phyloP scores from a whole-genome alignment of 2,888 invertebrate genomes.

The Halictus ligatus region DNA sequence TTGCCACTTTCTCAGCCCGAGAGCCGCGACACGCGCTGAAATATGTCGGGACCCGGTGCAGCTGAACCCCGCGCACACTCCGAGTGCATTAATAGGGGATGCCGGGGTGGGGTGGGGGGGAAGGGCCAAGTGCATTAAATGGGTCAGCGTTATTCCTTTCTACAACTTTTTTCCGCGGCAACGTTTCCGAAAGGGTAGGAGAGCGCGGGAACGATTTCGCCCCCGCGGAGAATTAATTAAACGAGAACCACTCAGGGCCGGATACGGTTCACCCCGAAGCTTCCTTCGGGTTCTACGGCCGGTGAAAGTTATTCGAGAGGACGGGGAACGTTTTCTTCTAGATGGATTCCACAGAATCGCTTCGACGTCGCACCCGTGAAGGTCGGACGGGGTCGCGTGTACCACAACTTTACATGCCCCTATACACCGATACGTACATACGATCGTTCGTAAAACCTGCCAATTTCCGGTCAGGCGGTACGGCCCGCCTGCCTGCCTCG shows the following conservation, averaged over 20 bases:
- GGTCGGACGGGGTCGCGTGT: background rate
- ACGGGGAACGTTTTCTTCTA: background rate
- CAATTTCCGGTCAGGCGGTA: slow-evolving; percentile 59
- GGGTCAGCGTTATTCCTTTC: slow-evolving; percentile 8
- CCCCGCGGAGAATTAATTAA: background rate
- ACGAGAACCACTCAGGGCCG: background rate
- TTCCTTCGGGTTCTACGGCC: background rate
- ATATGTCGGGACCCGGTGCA: slow-evolving; percentile 67
- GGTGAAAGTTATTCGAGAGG: background rate
- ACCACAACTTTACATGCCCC: background rate
- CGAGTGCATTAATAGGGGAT: slow-evolving; percentile 70
- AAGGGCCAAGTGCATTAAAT: slow-evolving; percentile 6
- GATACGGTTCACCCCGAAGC: background rate
- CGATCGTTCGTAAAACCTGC: slow-evolving; percentile 53
- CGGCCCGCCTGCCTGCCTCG: slow-evolving; percentile 13
- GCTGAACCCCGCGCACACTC: slow-evolving; percentile 49
- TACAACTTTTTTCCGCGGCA: background rate
- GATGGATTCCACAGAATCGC: background rate
- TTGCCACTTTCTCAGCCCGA: slow-evolving; percentile 4
- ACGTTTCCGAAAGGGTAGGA: background rate
- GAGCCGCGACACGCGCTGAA: slow-evolving; percentile 54
- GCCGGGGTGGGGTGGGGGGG: too few species aligned
- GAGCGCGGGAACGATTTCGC: background rate
- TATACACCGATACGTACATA: slow-evolving; percentile 3
- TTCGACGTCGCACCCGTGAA: background rate